A percentile compares a stretch with the other conserved stretches of the same genome.
Conservation (phyloP, 2,888 invertebrate genomes). For the Drosophila neonasuta region DNA sequence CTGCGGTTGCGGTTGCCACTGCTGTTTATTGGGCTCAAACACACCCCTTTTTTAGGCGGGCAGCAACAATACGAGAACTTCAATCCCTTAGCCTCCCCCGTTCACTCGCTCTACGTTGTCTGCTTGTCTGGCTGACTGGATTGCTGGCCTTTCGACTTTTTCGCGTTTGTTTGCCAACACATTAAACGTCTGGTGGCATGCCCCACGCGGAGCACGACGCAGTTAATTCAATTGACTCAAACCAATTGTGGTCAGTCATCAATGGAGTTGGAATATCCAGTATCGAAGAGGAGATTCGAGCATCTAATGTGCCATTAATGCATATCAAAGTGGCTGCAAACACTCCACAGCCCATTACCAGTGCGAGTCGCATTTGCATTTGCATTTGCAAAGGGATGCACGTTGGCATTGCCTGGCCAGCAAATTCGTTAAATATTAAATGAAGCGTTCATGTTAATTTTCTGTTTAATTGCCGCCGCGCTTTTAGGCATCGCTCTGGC, state of each 20-base stretch:
- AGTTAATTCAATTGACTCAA: constrained; percentile 75
- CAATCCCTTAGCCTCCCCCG: neutral
- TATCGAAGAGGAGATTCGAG: constrained; percentile 54
- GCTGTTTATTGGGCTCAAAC: constrained; percentile 39
- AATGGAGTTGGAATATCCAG: neutral
- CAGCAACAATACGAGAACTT: constrained; percentile 15
- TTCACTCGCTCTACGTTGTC: constrained; percentile 3
- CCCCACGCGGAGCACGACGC: constrained; percentile 10
- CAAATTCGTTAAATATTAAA: constrained; percentile 81
- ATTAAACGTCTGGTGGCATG: constrained; percentile 59
- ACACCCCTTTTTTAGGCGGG: constrained; percentile 25
- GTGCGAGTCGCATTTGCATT: constrained; percentile 47
- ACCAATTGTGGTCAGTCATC: constrained; percentile 64
- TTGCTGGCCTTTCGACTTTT: constrained; percentile 49
- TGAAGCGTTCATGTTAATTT: constrained; percentile 83
- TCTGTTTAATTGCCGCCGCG: constrained; percentile 82
- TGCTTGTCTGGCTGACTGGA: constrained; percentile 14
- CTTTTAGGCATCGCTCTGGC: constrained; percentile 58
- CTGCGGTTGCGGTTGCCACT: constrained; percentile 46
- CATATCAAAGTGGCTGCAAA: constrained; percentile 77
- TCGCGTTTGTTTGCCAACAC: constrained; percentile 69
- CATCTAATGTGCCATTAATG: constrained; percentile 78
- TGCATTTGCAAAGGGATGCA: constrained; percentile 51
- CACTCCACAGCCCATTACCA: constrained; percentile 77
- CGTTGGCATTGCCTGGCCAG: constrained; percentile 24